A percentile compares a stretch with the other conserved stretches of the same genome.
phyloP scores from a whole-genome alignment of 23 tunicate genomes.

The Trididemnum miniatum region DNA sequence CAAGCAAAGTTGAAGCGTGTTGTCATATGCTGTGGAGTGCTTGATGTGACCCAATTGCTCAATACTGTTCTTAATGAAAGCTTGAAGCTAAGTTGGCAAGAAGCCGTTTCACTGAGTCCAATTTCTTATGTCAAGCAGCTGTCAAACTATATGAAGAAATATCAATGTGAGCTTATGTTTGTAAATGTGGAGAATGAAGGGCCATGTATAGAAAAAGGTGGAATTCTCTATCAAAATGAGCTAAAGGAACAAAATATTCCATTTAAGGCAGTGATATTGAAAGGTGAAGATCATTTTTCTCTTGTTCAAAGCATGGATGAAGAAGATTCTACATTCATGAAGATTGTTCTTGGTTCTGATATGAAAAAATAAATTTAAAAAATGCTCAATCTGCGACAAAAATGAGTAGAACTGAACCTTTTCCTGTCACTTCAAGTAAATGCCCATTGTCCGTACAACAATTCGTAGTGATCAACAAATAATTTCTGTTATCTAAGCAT shows the following conservation, averaged over 20 bases:
- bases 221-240: not conserved
- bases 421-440: too few species aligned
- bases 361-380: too few species aligned
- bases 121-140: not conserved
- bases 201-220: not conserved
- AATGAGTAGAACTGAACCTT: too few species aligned
- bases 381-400: too few species aligned
- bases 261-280: not conserved
- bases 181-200: not conserved
- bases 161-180: not conserved
- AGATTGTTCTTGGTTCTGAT: too few species aligned
- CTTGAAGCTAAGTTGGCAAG: not conserved
- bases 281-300: not conserved
- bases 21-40: not conserved
- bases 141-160: not conserved
- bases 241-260: not conserved
- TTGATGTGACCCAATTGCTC: not conserved
- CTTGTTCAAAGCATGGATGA: not conserved
- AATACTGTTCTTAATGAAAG: not conserved
- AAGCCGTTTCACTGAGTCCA: not conserved
- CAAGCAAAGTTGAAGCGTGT: not conserved
- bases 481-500: too few species aligned
- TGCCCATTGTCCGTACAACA: too few species aligned
- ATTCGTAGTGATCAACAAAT: too few species aligned
- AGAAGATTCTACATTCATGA: not conserved